Conservation (phyloP, 2,888 invertebrate species). For the Tridacna crocea region DNA sequence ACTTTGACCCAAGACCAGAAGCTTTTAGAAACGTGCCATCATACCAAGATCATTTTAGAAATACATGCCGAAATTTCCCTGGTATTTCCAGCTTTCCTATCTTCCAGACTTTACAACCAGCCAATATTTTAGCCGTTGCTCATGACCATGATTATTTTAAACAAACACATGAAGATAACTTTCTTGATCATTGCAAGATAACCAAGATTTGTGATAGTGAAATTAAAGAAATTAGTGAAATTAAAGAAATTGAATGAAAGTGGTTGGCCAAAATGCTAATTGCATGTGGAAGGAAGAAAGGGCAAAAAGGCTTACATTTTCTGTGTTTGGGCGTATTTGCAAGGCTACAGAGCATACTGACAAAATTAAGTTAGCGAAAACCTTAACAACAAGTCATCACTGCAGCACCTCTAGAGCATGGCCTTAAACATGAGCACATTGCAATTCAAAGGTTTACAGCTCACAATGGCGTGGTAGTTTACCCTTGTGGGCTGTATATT, state of each 20-base stretch:
- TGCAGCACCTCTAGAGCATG: too few species aligned
- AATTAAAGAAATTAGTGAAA: too few species aligned
- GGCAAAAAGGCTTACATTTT: conserved; percentile 33
- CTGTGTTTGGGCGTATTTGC: conserved; percentile 43
- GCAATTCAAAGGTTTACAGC: too few species aligned
- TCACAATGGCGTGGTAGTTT: too few species aligned
- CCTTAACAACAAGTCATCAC: too few species aligned
- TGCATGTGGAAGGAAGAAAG: conserved; percentile 29
- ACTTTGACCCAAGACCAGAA: conserved; percentile 55
- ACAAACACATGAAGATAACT: conserved; percentile 36
- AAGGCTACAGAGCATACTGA: conserved; percentile 7
- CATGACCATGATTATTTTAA: conserved; percentile 58
- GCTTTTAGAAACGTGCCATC: conserved; percentile 26
- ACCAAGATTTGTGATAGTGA: conserved; percentile 12
- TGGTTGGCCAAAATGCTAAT: conserved; percentile 20
- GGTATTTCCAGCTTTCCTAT: conserved; percentile 52
- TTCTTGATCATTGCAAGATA: conserved; percentile 31
- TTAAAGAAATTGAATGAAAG: conserved; percentile 23
- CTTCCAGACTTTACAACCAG: too few species aligned
- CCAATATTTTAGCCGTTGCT: too few species aligned
- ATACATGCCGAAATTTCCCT: conserved; percentile 53
- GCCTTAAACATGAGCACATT: too few species aligned
- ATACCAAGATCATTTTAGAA: conserved; percentile 48
- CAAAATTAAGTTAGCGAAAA: too few species aligned
- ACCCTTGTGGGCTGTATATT: too few species aligned